Conservation (phyloP, 2,113 vertebrate species). For the Bolborhynchus lineola region DNA sequence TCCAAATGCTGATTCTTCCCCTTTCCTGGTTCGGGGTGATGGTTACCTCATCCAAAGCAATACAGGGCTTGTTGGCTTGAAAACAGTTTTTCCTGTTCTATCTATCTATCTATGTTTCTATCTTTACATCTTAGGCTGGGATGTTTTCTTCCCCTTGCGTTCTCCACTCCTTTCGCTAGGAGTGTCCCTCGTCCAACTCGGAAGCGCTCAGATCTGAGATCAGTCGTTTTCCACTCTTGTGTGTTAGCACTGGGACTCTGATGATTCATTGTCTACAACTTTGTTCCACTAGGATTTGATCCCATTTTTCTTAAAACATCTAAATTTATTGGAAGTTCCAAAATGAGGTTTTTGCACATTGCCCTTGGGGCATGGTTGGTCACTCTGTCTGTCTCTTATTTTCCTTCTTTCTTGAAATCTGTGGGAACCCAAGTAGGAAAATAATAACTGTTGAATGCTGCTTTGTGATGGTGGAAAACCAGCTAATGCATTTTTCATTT, state of each 20-base stretch:
- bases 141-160: slow-evolving; percentile 28
- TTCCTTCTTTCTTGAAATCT: background rate
- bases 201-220: background rate
- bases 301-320: background rate
- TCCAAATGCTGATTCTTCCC: background rate
- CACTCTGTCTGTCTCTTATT: background rate
- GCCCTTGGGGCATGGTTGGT: background rate
- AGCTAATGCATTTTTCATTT: slow-evolving; percentile 36
- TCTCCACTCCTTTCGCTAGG: slow-evolving; percentile 50
- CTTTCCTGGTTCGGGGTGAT: background rate
- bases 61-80: background rate
- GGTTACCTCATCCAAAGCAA: background rate
- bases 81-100: slow-evolving; percentile 33
- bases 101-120: background rate
- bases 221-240: background rate
- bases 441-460: background rate
- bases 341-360: background rate
- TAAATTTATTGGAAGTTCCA: background rate
- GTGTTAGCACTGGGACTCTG: background rate
- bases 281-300: slow-evolving; percentile 22
- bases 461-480: slow-evolving; percentile 18
- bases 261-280: background rate
- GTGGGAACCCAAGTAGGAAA: background rate
- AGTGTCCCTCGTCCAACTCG: background rate
- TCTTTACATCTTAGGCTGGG: background rate